Percentiles rank a stretch among this genome's conserved stretches.
These are phyloP conservation scores for Anguilla anguilla DNA, from an alignment of 2,797 vertebrate species.

Conservation along the genomic window DNA sequence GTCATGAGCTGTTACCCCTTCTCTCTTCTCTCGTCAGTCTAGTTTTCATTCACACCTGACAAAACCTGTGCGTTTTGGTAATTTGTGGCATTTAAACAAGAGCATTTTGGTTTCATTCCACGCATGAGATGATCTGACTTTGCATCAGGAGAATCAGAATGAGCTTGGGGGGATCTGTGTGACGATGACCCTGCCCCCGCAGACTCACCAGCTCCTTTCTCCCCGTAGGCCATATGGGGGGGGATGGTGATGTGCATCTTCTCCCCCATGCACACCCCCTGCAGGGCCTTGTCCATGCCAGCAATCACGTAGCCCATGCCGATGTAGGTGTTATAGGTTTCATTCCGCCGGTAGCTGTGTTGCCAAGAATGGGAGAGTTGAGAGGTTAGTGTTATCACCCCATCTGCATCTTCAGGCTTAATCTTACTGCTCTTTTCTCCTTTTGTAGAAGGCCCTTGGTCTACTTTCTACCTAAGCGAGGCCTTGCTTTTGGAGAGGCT, in stretches of 20 bases:
- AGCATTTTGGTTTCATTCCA: not conserved
- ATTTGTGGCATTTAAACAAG: not conserved
- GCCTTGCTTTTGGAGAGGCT: not conserved
- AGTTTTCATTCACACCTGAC: not conserved
- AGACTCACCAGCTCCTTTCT: constrained; percentile 83
- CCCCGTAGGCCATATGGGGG: constrained; percentile 90
- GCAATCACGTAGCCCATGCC: constrained; percentile 92
- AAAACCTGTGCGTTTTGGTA: not conserved
- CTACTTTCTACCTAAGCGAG: not conserved
- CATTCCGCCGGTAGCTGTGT: constrained; percentile 86
- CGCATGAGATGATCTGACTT: not conserved
- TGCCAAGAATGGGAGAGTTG: constrained; percentile 27
- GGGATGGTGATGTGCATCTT: constrained; percentile 80
- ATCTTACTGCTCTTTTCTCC: not conserved
- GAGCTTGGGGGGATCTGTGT: not conserved
- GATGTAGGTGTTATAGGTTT: constrained; percentile 94
- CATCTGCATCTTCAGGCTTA: not conserved
- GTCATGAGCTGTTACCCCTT: not conserved
- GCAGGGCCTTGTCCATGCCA: constrained; percentile 91
- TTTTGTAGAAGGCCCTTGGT: not conserved
- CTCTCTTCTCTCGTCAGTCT: not conserved
- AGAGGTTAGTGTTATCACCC: not conserved
- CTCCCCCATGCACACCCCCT: constrained; percentile 86
- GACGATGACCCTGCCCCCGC: not conserved
- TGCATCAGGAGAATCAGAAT: not conserved